A percentile compares a stretch with the other conserved stretches of the same genome.
phyloP scores from a whole-genome alignment of 2,113 vertebrate species.

The Alligator sinensis region DNA sequence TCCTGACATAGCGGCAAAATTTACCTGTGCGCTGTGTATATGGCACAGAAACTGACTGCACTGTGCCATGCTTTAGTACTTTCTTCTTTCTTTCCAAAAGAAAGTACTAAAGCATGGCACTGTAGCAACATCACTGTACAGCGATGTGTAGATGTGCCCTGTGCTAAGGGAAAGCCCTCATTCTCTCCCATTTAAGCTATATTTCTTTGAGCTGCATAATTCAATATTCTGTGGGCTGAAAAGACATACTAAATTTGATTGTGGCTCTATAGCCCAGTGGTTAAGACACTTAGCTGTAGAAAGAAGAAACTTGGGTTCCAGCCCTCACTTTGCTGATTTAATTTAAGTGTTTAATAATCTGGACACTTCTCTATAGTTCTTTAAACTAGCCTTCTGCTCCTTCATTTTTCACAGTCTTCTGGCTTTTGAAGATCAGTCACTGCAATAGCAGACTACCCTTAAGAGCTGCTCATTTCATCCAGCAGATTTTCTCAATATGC shows the following conservation, averaged over 20 bases:
- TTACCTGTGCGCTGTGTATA: too few relatives aligned
- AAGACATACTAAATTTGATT: background rate
- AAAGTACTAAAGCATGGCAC: too few relatives aligned
- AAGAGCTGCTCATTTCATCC: background rate
- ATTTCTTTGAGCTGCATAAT: background rate
- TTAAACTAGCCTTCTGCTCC: background rate
- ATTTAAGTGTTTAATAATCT: background rate
- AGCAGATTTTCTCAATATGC: background rate
- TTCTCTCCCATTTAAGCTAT: background rate
- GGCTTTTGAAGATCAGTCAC: background rate
- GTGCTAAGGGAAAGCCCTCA: too few relatives aligned
- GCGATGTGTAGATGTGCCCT: too few relatives aligned
- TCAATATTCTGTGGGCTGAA: background rate
- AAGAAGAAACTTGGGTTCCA: background rate
- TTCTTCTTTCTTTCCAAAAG: too few relatives aligned
- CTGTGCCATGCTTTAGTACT: too few relatives aligned
- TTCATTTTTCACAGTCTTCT: background rate
- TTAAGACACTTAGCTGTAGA: background rate
- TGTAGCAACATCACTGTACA: too few relatives aligned
- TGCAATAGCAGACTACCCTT: background rate
- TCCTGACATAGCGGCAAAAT: too few relatives aligned
- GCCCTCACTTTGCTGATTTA: background rate
- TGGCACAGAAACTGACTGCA: too few relatives aligned
- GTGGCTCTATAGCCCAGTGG: fast-evolving
- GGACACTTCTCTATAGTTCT: background rate